These are phyloP conservation scores for Cabera pusaria DNA, from an alignment of 2,888 invertebrate genomes.

Conservation along the genomic window DNA sequence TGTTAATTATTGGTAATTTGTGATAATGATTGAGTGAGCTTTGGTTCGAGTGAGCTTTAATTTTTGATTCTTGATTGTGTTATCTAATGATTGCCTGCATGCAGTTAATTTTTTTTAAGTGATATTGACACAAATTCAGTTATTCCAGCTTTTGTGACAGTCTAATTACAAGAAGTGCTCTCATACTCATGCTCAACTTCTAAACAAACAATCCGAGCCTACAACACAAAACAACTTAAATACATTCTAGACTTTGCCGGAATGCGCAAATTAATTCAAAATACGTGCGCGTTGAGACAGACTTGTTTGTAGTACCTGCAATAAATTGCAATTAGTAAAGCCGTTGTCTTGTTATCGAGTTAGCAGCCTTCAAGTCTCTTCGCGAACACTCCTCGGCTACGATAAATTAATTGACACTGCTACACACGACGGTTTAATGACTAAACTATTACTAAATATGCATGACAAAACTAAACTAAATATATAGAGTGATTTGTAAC, in stretches of 20 bases:
- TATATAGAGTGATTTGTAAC: too few relatives aligned
- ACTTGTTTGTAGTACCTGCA: constrained; percentile 81
- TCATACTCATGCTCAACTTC: too few relatives aligned
- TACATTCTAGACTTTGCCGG: constrained; percentile 47
- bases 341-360: constrained; percentile 82
- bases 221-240: constrained; percentile 26
- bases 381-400: constrained; percentile 57
- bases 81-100: too few relatives aligned
- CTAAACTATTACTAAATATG: constrained; percentile 14
- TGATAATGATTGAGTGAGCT: too few relatives aligned
- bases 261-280: constrained; percentile 79
- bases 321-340: constrained; percentile 83
- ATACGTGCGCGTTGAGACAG: constrained; percentile 77
- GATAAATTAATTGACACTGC: constrained; percentile 62
- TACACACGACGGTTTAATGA: constrained; percentile 23
- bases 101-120: too few relatives aligned
- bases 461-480: too few relatives aligned
- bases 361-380: constrained; percentile 73
- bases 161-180: too few relatives aligned
- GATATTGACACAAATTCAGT: too few relatives aligned
- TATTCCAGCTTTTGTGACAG: too few relatives aligned
- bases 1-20: too few relatives aligned
- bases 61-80: too few relatives aligned
- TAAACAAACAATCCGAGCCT: constrained; percentile 1
- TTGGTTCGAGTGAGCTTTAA: too few relatives aligned